Evolutionary conservation across 1,140 invertebrate genomes (phyloP), one percentile per base, ranked within the genome.

Genomic region (Polyergus mexicanus): DNA sequence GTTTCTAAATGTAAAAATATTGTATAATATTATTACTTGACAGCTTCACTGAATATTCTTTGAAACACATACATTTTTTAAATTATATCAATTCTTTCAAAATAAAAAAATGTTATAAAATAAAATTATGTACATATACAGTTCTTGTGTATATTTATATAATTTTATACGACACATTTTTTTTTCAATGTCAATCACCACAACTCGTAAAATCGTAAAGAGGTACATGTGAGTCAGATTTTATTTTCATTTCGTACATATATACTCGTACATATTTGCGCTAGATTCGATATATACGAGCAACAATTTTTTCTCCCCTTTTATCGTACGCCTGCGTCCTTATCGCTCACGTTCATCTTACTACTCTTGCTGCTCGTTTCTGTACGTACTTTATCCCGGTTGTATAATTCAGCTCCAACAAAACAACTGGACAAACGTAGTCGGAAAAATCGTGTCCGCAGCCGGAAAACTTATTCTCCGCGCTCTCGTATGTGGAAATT

Each of bases 361-460:
- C 16, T 44, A 22, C 7, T 16, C 10, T 47, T 74, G 47, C 44
- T 28, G 35, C n/a, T 74, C 35, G 28, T 47, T n/a, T 22, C 32
- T 22, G 28, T 28, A 16, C 38, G 13, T 19, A 74, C 51, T 74
- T 78, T n/a, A 32, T 13, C n/a, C 11, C 19, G 32, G 32, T 41
- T 58, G 72, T 76, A 32, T 28, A 76, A 81, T 88, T 81, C 71
- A 78, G 47, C 65, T 85, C 25, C 69, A 78, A 85, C 60, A 22
- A 72, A 66, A 88, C 41, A 35, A 47, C 56, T 4, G 38, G n/a
- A 51, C 58, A 7, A 88, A 88, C 63, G 47, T 13, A 66, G 60
- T 77, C 25, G 2, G 47, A 62, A 19, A 41, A 88, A 72, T 68
- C 38, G 69, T 25, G 68, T 63, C 58, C 10, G 8, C 22, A 22